These are phyloP conservation scores for Phoeniculus purpureus DNA, from an alignment of 2,797 vertebrate species.

Conservation along the genomic window DNA sequence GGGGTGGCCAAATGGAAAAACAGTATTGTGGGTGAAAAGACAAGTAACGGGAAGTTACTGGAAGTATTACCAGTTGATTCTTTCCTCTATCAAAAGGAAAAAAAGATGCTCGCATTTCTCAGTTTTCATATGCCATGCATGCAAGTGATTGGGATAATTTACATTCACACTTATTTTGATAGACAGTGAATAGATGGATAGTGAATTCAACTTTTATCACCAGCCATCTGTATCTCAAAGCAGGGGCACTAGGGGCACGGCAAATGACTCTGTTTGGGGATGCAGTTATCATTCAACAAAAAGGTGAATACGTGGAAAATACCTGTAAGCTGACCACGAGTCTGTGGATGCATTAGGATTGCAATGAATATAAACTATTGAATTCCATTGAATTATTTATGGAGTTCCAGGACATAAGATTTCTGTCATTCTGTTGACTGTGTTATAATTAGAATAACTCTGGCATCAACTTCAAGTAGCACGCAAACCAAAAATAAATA, in stretches of 20 bases:
- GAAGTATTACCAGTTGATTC: background rate
- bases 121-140: slow-evolving; percentile 10
- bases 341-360: background rate
- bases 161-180: slow-evolving; percentile 49
- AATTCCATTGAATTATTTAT: slow-evolving; percentile 45
- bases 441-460: slow-evolving; percentile 57
- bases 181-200: slow-evolving; percentile 33
- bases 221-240: slow-evolving; percentile 48
- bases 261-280: background rate
- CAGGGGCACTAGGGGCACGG: background rate
- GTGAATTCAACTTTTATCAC: slow-evolving; percentile 19
- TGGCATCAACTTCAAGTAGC: slow-evolving; percentile 25
- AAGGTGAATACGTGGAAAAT: background rate
- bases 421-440: slow-evolving; percentile 53
- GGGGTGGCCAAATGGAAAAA: background rate
- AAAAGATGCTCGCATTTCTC: background rate
- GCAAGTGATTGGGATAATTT: slow-evolving; percentile 41
- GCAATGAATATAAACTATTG: background rate
- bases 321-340: background rate
- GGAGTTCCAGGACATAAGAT: slow-evolving; percentile 34
- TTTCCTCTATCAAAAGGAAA: background rate
- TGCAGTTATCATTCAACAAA: background rate
- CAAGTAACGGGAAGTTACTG: background rate
- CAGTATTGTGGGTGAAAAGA: background rate
- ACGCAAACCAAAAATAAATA: slow-evolving; percentile 52